A percentile compares a stretch with the other conserved stretches of the same genome.
Evolutionary conservation across 2,888 invertebrate species (phyloP).

Genomic region (Drosophila neonasuta): DNA sequence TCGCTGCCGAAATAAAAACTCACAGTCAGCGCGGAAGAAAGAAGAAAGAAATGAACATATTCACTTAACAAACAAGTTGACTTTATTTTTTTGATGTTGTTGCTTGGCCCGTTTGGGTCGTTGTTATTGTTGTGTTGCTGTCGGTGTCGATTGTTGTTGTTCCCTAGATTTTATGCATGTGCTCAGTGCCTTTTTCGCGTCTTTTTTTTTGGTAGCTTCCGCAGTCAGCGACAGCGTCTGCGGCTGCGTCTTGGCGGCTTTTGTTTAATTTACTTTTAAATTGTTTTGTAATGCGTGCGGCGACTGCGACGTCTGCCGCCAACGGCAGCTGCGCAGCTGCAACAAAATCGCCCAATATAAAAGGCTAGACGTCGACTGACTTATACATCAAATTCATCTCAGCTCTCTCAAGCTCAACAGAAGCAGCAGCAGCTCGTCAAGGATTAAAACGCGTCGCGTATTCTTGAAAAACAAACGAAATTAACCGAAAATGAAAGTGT

Average conservation of each 20-base stretch:
- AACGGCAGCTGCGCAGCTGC: constrained; percentile 48
- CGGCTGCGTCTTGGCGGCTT: constrained; percentile 39
- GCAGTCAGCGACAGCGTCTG: constrained; percentile 51
- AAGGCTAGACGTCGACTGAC: constrained; percentile 79
- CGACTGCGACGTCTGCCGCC: constrained; percentile 44
- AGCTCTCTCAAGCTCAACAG: constrained; percentile 79
- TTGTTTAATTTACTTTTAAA: constrained; percentile 70
- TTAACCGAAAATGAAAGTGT: constrained; percentile 81
- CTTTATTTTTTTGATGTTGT: constrained; percentile 72
- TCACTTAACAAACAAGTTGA: constrained; percentile 79
- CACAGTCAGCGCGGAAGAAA: constrained; percentile 41
- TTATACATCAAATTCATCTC: constrained; percentile 82
- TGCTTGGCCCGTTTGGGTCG: constrained; percentile 57
- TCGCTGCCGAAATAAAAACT: constrained; percentile 53
- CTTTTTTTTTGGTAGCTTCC: constrained; percentile 62
- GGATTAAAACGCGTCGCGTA: constrained; percentile 65
- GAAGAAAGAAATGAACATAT: constrained; percentile 65
- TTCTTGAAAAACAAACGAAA: constrained; percentile 5
- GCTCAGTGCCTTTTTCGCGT: constrained; percentile 59
- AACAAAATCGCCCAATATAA: constrained; percentile 78
- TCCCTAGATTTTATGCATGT: constrained; percentile 64
- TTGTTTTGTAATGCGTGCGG: constrained; percentile 76
- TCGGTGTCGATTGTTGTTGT: constrained; percentile 33
- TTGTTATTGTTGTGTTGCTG: constrained; percentile 17
- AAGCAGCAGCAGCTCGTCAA: constrained; percentile 43